Base-by-base conservation (phyloP, 2,113 vertebrate genomes). In the Brachyistius frenatus region DNA sequence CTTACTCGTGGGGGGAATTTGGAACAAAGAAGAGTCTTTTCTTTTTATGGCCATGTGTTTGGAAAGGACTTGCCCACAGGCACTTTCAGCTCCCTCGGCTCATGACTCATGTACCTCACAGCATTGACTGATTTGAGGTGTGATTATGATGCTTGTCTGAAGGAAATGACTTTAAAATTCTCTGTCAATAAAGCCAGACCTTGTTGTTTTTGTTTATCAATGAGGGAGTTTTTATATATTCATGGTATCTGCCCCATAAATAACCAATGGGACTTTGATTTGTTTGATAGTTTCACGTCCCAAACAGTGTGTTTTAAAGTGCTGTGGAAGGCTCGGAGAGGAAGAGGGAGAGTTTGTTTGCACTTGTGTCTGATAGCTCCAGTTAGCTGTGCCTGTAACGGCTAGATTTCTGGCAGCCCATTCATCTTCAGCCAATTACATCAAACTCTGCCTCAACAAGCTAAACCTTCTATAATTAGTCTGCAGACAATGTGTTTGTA, bases 371-470 rank as follows among this genome's bases (percentile, higher is more conserved):
- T 69, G 76, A 81, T 76, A 31, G 66, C 73, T 78, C 83, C 76
- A 37, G 83, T 86, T 86, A 81, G 15, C 84, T 76, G 63, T n/a
- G 46, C 71, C 84, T 65, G 63, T 62, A 83, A 70, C 73, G 54
- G 67, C 72, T 76, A 68, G 75, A 30, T 73, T 73, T 15, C 68
- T 76, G 85, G 68, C 86, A 82, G 81, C 69, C 67, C 68, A 84
- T 90, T 80, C 37, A 61, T 89, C 86, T 86, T 77, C 66, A 23
- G 62, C 81, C 87, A 89, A 78, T 91, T 81, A 87, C 82, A 83
- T 85, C 84, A 83, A 86, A 76, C 78, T 68, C 73, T 14, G 2
- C 72, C 64, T 16, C 52, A 71, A 81, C 85, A 39, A 85, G 77
- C 86, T 63, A 61, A 87, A 81, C 74, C 69, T 55, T 11, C 84